These are phyloP conservation scores for Drosophila diplacantha DNA, from an alignment of 2,888 invertebrate species.

Conservation along the genomic window DNA sequence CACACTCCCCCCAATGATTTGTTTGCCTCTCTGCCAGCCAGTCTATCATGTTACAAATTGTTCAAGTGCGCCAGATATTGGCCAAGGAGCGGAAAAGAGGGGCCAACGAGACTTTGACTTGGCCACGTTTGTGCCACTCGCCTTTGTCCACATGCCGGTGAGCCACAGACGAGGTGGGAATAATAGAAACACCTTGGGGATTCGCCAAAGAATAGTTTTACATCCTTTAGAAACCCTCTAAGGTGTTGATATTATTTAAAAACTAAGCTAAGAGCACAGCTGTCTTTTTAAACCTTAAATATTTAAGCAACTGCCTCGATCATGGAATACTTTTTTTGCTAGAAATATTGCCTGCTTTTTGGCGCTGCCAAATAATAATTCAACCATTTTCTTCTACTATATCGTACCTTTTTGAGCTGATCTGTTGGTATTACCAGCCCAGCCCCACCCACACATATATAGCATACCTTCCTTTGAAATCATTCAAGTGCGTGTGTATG, in stretches of 20 bases:
- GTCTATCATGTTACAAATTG: conserved; percentile 71
- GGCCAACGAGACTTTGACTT: conserved; percentile 51
- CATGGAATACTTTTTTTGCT: neutral
- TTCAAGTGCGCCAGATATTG: conserved; percentile 67
- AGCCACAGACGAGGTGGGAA: neutral
- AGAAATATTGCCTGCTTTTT: neutral
- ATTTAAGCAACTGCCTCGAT: neutral
- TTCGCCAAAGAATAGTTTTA: no score
- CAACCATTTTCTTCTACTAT: neutral
- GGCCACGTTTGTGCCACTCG: conserved; percentile 50
- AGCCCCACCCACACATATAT: neutral
- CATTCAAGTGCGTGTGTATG: conserved; percentile 48
- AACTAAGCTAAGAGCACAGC: neutral
- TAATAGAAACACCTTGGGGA: neutral
- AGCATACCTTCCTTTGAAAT: conserved; percentile 32
- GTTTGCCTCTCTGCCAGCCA: conserved; percentile 40
- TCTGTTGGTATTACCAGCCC: neutral
- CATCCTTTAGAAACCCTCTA: no score
- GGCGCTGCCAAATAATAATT: no score
- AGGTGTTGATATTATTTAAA: no score
- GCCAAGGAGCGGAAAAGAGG: conserved; percentile 12
- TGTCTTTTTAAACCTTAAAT: neutral
- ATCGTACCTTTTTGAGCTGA: neutral
- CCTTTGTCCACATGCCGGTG: conserved; percentile 63
- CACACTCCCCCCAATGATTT: conserved; percentile 19